Base-by-base conservation (phyloP, 1,140 invertebrate species). In the Pygmarrhopalites habei region DNA sequence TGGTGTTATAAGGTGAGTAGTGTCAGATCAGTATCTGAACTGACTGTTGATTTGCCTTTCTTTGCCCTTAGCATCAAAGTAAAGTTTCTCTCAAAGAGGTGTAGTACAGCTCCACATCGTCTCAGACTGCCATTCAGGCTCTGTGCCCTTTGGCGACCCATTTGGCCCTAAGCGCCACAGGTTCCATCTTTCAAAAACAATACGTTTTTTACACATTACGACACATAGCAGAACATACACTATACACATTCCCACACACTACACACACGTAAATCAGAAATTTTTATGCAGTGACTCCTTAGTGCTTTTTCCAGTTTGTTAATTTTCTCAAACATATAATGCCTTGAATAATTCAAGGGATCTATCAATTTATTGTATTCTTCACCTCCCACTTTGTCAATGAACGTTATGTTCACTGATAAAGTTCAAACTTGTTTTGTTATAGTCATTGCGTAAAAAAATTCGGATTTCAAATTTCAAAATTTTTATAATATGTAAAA, bases 71-170 rank as follows among this genome's bases (percentile, higher is more conserved):
- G 68, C 68, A 65, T 63, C 65, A n/a, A n/a, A 10, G 51, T 70
- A 67, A 62, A 58, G 68, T 70, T 69, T 69, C 67, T 66, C 60
- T 69, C 64, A 69, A 69, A 68, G 64, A 69, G 67, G 63, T 65
- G 68, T 70, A 70, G 68, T 65, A 63, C 65, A 70, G 60, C 69
- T 70, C 68, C 65, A 62, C 69, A 67, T 67, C 69, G 69, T 56
- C 53, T 56, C 53, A 56, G 53, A 65, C 68, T 67, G 65, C 69
- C 65, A 67, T 69, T 55, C 58, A 62, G 68, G 64, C 65, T 64
- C 59, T 61, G 65, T 60, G 62, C 66, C 62, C 65, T 35, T 67
- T 67, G 65, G 69, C 66, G 69, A 70, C 69, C 60, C 62, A 62
- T 57, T 60, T 70, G 68, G 68, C 62, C 62, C 46, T 61, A 65